Conservation (phyloP, 2,888 invertebrate species). For the Bugula neritina region DNA sequence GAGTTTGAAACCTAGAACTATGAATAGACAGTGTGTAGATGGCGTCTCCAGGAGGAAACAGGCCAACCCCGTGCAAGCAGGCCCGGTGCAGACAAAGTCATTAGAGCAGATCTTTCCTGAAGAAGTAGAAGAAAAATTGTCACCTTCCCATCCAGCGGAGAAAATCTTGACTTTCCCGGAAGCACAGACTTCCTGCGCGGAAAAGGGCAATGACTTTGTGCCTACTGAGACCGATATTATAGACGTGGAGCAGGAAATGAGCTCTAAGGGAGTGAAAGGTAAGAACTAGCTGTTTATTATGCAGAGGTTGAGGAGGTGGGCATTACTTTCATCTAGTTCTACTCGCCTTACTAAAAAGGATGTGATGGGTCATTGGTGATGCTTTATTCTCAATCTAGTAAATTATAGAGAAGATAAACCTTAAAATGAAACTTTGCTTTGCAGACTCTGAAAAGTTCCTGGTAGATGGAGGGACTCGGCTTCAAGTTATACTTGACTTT, state of each 20-base stretch:
- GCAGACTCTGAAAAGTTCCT: too few species aligned
- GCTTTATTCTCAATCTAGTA: too few species aligned
- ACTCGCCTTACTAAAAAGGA: too few species aligned
- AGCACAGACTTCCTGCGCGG: not conserved
- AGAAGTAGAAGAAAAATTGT: not conserved
- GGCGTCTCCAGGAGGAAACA: too few species aligned
- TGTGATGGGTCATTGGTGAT: too few species aligned
- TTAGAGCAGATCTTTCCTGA: constrained; percentile 25
- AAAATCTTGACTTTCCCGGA: not conserved
- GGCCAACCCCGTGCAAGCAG: too few species aligned
- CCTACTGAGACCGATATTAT: not conserved
- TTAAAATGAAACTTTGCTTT: too few species aligned
- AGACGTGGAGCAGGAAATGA: constrained; percentile 16
- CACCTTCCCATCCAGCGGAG: not conserved
- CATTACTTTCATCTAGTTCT: too few species aligned
- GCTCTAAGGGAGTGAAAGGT: not conserved
- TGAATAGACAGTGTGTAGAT: too few species aligned
- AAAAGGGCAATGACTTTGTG: not conserved
- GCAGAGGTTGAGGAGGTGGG: too few species aligned
- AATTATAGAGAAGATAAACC: too few species aligned
- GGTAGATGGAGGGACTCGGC: not conserved
- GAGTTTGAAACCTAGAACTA: too few species aligned
- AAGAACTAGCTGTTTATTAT: not conserved
- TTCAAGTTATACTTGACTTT: constrained; percentile 11
- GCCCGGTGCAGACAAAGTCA: constrained; percentile 1